Conservation (phyloP, 2,113 vertebrate species). For the Nycticorax nycticorax region DNA sequence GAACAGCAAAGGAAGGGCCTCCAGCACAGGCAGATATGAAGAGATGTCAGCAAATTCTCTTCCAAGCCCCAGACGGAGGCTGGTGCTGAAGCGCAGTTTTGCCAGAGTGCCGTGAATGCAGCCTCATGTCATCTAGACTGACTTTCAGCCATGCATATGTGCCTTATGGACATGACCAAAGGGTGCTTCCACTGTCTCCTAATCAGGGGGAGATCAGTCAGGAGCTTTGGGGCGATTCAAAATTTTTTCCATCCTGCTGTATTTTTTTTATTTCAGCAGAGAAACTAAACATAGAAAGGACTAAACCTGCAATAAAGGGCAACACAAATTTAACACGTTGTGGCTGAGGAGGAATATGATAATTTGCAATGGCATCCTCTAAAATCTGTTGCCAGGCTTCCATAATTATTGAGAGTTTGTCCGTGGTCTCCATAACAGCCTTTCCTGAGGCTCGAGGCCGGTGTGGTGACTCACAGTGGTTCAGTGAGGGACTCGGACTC, state of each 20-base stretch:
- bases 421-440: slow-evolving; percentile 8
- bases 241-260: not conserved
- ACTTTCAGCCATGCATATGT: not conserved
- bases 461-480: not conserved
- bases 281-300: not conserved
- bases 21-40: not conserved
- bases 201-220: not conserved
- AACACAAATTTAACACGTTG: not conserved
- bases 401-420: slow-evolving; percentile 16
- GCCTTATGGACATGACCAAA: not conserved
- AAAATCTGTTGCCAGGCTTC: slow-evolving; percentile 24
- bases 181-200: not conserved
- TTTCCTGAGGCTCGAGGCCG: not conserved
- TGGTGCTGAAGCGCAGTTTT: not conserved
- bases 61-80: not conserved
- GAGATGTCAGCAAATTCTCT: not conserved
- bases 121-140: too few species aligned
- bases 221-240: not conserved
- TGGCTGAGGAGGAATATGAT: not conserved
- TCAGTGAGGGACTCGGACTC: not conserved
- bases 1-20: not conserved
- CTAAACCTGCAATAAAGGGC: not conserved
- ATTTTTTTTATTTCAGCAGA: not conserved
- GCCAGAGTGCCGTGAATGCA: rapidly evolving
- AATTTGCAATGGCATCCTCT: not conserved